Evolutionary conservation across 2,888 invertebrate species (phyloP).

Genomic region (Thymelicus sylvestris): DNA sequence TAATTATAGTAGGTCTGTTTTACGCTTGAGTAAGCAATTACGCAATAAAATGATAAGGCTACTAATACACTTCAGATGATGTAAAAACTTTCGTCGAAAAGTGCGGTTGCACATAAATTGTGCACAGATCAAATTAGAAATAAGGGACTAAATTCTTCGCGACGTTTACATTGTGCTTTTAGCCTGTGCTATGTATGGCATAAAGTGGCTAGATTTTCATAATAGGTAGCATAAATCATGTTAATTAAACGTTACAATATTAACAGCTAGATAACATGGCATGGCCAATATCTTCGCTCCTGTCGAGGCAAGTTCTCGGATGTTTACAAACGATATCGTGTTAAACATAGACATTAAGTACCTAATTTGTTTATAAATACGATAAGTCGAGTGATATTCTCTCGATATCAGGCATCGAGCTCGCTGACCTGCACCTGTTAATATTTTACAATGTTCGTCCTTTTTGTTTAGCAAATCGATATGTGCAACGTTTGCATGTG

Average conservation of each 20-base stretch:
- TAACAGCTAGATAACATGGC: conserved; percentile 28
- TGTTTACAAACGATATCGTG: conserved; percentile 45
- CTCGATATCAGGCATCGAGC: conserved; percentile 47
- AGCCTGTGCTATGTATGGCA: background rate
- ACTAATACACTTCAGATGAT: background rate
- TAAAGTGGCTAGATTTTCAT: conserved; percentile 3
- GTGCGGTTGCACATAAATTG: no score
- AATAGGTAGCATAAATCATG: conserved; percentile 7
- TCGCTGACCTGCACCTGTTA: conserved; percentile 39
- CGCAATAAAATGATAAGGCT: background rate
- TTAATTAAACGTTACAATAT: conserved; percentile 17
- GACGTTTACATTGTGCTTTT: no score
- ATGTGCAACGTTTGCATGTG: no score
- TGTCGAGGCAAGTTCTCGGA: conserved; percentile 34
- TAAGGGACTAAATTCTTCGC: no score
- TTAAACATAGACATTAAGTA: conserved; percentile 48
- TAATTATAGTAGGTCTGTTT: background rate
- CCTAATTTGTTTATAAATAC: conserved; percentile 51
- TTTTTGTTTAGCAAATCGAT: background rate
- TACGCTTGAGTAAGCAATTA: conserved; percentile 2
- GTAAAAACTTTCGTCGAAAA: no score
- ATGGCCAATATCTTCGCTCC: conserved; percentile 27
- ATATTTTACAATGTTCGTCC: conserved; percentile 21
- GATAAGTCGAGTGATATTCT: conserved; percentile 51
- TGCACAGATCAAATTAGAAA: no score